Evolutionary conservation across 2,113 vertebrate genomes (phyloP).

Genomic region (Lipophrys pholis): DNA sequence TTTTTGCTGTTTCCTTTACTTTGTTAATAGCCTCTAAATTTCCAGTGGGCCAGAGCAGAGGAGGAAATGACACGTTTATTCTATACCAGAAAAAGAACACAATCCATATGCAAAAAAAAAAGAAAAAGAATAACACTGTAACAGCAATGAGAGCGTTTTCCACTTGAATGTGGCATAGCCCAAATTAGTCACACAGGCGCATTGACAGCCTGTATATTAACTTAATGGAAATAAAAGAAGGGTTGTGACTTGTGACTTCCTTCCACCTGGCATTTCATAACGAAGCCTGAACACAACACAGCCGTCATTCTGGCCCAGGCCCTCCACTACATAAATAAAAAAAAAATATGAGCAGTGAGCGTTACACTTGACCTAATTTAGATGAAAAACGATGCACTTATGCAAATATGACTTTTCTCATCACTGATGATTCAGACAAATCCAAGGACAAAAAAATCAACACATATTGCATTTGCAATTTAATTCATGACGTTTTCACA

Average conservation of each 20-base stretch:
- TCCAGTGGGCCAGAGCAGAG: not conserved
- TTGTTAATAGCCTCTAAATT: conserved; percentile 11
- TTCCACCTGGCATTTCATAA: conserved; percentile 68
- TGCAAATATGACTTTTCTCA: conserved; percentile 15
- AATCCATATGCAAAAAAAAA: conserved; percentile 23
- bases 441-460: conserved; percentile 19
- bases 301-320: conserved; percentile 29
- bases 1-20: conserved; percentile 16
- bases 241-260: conserved; percentile 67
- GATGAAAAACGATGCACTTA: conserved; percentile 37
- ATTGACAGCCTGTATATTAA: conserved; percentile 60
- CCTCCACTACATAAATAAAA: conserved; percentile 29
- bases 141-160: conserved; percentile 32
- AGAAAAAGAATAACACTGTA: conserved; percentile 31
- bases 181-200: conserved; percentile 40
- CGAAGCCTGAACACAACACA: conserved; percentile 23
- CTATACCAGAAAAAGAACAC: conserved; percentile 46
- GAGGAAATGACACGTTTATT: conserved; percentile 55
- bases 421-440: conserved; percentile 26
- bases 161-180: conserved; percentile 41
- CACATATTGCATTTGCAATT: no score
- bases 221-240: conserved; percentile 63
- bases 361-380: conserved; percentile 49
- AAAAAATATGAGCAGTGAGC: conserved; percentile 17
- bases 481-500: no score